Evolutionary conservation across 1,140 invertebrate species (phyloP).

Genomic region (Drosophila santomea): DNA sequence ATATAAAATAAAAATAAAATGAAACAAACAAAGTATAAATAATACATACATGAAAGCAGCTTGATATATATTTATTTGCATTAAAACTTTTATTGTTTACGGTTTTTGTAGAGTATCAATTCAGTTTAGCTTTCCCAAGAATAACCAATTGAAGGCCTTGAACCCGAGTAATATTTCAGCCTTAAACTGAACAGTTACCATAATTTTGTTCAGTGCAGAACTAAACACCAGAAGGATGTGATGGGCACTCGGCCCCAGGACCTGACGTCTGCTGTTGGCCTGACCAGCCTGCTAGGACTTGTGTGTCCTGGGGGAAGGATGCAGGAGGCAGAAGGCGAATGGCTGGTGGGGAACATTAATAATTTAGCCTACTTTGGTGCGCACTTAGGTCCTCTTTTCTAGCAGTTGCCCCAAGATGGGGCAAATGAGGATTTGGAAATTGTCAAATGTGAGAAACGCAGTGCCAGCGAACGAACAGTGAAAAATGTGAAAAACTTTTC

Average conservation of each 20-base stretch:
- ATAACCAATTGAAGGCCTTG: no score
- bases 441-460: constrained; percentile 57
- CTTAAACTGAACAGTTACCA: no score
- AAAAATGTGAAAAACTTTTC: constrained; percentile 76
- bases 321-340: not conserved
- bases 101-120: no score
- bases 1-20: not conserved
- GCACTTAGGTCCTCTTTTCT: constrained; percentile 40
- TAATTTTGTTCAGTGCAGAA: not conserved
- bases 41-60: no score
- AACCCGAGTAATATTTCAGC: no score
- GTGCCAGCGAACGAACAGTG: constrained; percentile 30
- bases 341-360: constrained; percentile 42
- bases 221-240: constrained; percentile 25
- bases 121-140: not conserved
- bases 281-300: constrained; percentile 20
- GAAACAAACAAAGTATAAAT: no score
- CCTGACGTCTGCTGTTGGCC: constrained; percentile 26
- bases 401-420: constrained; percentile 34
- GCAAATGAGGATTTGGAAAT: constrained; percentile 62
- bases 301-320: constrained; percentile 1
- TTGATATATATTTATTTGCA: no score
- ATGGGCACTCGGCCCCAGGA: constrained; percentile 7
- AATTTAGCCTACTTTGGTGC: constrained; percentile 47
- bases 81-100: no score